These are phyloP conservation scores for Megaustenia siamemsis DNA, from an alignment of 2,888 invertebrate species.

Conservation along the genomic window DNA sequence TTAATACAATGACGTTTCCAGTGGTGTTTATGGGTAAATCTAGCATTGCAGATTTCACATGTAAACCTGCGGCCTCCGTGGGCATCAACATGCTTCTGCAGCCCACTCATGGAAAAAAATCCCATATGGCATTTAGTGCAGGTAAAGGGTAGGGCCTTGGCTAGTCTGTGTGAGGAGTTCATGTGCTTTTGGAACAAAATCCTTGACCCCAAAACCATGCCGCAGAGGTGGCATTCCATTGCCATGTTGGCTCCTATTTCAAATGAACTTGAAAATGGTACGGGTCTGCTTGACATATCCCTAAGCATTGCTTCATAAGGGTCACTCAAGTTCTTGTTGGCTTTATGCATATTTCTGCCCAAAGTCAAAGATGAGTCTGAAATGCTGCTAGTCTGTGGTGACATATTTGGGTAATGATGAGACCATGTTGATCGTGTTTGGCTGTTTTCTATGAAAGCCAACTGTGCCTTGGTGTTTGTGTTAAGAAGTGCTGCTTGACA, in stretches of 20 bases:
- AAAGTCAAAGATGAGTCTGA: neutral
- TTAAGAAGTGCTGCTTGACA: neutral
- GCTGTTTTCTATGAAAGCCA: constrained; percentile 8
- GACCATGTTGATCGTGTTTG: neutral
- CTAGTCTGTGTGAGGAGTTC: constrained; percentile 35
- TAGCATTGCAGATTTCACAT: constrained; percentile 36
- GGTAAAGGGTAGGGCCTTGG: constrained; percentile 15
- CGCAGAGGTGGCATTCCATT: constrained; percentile 20
- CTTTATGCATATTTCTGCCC: neutral
- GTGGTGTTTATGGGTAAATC: constrained; percentile 43
- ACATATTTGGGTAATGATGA: neutral
- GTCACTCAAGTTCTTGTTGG: neutral
- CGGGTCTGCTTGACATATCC: neutral
- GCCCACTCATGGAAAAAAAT: constrained; percentile 27
- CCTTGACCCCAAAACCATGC: constrained; percentile 9
- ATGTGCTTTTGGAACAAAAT: constrained; percentile 43
- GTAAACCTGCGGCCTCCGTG: constrained; percentile 23
- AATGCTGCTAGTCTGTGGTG: neutral
- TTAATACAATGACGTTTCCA: constrained; percentile 32
- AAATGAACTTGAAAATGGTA: neutral
- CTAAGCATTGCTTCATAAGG: neutral
- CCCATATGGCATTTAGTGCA: constrained; percentile 30
- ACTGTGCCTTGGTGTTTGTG: neutral
- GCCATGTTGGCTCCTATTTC: constrained; percentile 1
- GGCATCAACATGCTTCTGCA: constrained; percentile 29